A percentile compares a stretch with the other conserved stretches of the same genome.
Evolutionary conservation across 2,113 vertebrate species (phyloP).

Genomic region (Pelecanus crispus): DNA sequence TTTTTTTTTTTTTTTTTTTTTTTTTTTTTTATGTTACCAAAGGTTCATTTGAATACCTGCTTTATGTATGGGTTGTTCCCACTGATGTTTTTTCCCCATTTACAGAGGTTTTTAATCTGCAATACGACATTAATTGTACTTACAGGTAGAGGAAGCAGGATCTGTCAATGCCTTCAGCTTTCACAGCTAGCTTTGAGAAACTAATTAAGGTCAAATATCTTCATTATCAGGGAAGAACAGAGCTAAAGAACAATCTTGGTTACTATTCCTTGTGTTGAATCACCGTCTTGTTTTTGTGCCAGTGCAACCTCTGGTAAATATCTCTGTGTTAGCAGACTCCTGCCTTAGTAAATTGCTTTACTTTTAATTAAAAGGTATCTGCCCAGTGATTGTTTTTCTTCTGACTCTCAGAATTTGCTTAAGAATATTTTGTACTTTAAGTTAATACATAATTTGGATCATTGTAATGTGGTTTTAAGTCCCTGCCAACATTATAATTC

Average conservation of each 20-base stretch:
- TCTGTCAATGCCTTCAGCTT: neutral
- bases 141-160: neutral
- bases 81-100: neutral
- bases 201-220: neutral
- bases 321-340: neutral
- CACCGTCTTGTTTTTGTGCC: neutral
- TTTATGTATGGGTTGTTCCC: neutral
- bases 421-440: neutral
- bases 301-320: neutral
- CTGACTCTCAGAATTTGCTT: neutral
- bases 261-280: neutral
- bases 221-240: neutral
- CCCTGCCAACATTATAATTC: neutral
- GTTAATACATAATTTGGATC: neutral
- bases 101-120: neutral
- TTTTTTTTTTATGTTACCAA: neutral
- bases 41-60: neutral
- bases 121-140: neutral
- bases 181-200: neutral
- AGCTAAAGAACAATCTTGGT: neutral
- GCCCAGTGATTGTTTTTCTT: neutral
- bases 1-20: no score
- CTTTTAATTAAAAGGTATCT: neutral
- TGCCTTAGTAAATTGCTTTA: neutral
- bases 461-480: neutral